Evolutionary conservation across 2,113 vertebrate genomes (phyloP).

Genomic region (Mesitornis unicolor): DNA sequence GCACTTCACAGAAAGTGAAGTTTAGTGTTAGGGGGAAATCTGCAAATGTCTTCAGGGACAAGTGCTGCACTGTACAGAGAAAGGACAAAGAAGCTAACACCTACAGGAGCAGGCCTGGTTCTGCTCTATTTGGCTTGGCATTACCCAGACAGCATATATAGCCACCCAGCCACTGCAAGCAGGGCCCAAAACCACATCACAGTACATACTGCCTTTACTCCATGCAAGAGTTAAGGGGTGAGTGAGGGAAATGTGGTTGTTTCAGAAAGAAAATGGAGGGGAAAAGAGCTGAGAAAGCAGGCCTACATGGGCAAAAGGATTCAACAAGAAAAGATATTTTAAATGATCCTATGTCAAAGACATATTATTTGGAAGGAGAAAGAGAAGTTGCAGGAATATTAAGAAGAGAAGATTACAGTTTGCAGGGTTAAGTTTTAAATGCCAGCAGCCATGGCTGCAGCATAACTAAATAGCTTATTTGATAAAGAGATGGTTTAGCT

Average conservation of each 20-base stretch:
- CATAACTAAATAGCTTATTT: not conserved
- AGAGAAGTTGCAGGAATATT: not conserved
- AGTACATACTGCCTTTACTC: not conserved
- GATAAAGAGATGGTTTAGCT: not conserved
- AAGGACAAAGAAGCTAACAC: not conserved
- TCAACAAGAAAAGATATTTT: not conserved
- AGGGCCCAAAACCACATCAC: not conserved
- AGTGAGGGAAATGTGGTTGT: not conserved
- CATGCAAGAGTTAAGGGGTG: not conserved
- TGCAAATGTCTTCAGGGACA: not conserved
- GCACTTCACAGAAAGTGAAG: not conserved
- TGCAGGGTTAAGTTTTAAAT: not conserved
- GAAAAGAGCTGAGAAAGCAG: not conserved
- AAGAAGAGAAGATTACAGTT: not conserved
- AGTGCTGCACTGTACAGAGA: not conserved
- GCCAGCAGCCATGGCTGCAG: not conserved
- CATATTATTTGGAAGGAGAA: not conserved
- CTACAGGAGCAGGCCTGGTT: not conserved
- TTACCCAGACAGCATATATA: not conserved
- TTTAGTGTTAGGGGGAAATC: not conserved
- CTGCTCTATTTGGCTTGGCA: not conserved
- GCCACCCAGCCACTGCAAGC: not conserved
- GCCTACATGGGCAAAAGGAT: not conserved
- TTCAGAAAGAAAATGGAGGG: not conserved
- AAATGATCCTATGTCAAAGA: not conserved